These are phyloP conservation scores for Pyrgus malvae DNA, from an alignment of 2,888 invertebrate genomes.

Conservation along the genomic window DNA sequence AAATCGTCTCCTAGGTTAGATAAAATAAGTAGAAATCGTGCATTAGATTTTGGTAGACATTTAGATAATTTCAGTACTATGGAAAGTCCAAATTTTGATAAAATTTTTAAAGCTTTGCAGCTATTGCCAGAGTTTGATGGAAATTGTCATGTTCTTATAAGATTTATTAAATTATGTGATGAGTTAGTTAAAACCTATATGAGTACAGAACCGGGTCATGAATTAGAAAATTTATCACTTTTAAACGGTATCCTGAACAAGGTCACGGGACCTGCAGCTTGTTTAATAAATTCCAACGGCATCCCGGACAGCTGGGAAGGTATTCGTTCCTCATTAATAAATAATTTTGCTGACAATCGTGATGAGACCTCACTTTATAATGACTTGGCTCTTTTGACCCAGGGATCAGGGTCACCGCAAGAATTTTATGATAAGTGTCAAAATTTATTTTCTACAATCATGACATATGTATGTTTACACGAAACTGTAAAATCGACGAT, in stretches of 20 bases:
- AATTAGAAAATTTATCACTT: not conserved
- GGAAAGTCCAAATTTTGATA: not conserved
- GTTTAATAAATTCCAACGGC: constrained; percentile 28
- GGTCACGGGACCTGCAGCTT: not conserved
- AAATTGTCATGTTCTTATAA: constrained; percentile 27
- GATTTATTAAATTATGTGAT: constrained; percentile 31
- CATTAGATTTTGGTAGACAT: not conserved
- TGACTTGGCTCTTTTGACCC: constrained; percentile 17
- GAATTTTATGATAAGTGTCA: constrained; percentile 27
- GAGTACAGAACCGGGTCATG: not conserved
- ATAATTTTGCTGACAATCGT: constrained; percentile 29
- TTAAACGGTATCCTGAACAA: not conserved
- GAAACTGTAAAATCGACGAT: not conserved
- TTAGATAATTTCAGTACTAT: not conserved
- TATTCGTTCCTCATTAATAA: constrained; percentile 20
- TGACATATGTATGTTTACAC: constrained; percentile 18
- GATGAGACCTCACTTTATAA: constrained; percentile 29
- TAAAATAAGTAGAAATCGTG: not conserved
- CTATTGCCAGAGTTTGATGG: constrained; percentile 33
- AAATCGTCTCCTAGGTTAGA: constrained; percentile 9
- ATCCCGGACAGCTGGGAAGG: constrained; percentile 36
- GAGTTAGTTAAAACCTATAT: not conserved
- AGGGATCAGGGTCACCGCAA: constrained; percentile 25
- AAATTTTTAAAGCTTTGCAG: constrained; percentile 19
- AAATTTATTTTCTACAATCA: constrained; percentile 16